Evolutionary conservation across 2,797 vertebrate genomes (phyloP).

Genomic region (Enteromius thamalakanensis): DNA sequence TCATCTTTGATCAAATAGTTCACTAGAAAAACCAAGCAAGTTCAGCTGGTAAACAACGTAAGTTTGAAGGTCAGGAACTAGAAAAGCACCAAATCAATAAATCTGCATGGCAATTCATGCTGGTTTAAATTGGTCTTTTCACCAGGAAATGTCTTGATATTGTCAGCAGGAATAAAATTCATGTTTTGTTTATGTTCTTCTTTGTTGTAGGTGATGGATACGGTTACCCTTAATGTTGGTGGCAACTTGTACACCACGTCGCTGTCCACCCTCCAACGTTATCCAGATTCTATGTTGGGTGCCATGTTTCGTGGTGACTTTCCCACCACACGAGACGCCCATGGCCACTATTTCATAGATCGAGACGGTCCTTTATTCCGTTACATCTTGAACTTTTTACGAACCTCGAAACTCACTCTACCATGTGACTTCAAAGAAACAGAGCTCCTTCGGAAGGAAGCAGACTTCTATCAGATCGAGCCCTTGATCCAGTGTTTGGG

Average conservation of each 20-base stretch:
- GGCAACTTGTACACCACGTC: constrained; percentile 88
- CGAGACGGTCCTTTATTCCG: constrained; percentile 87
- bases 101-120: neutral
- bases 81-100: neutral
- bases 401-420: constrained; percentile 86
- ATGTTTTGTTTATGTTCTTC: neutral
- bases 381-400: constrained; percentile 86
- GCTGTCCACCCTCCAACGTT: constrained; percentile 83
- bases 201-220: constrained; percentile 82
- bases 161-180: neutral
- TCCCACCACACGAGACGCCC: constrained; percentile 83
- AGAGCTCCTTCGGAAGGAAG: constrained; percentile 85
- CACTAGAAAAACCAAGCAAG: neutral
- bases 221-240: constrained; percentile 87
- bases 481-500: constrained; percentile 86
- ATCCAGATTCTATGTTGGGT: constrained; percentile 88
- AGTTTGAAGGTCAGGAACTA: neutral
- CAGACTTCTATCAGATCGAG: constrained; percentile 89
- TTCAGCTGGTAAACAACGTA: neutral
- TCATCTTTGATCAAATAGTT: neutral
- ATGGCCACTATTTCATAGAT: constrained; percentile 89
- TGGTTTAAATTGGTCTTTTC: neutral
- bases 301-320: constrained; percentile 89
- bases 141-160: neutral
- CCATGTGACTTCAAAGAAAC: constrained; percentile 88